Evolutionary conservation across 2,888 invertebrate species (phyloP).

Genomic region (Allophyes oxyacanthae): DNA sequence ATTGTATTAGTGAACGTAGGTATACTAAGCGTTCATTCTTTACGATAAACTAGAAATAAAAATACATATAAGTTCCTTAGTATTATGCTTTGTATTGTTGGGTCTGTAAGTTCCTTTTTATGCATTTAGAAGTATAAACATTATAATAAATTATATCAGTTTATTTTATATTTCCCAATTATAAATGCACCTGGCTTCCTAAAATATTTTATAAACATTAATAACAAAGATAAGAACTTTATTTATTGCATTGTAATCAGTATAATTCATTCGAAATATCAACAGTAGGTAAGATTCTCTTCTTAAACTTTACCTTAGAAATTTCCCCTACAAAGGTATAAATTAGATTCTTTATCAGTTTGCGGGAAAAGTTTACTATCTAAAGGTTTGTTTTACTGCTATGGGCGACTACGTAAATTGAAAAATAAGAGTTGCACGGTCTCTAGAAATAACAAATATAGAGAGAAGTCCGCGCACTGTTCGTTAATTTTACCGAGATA

Average conservation of each 20-base stretch:
- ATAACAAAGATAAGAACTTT: slow-evolving; percentile 50
- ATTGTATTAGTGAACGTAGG: too few species aligned
- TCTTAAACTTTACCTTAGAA: slow-evolving; percentile 63
- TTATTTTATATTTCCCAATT: slow-evolving; percentile 11
- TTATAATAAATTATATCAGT: neutral
- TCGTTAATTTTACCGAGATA: slow-evolving; percentile 4
- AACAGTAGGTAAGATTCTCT: slow-evolving; percentile 64
- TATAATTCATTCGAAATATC: slow-evolving; percentile 63
- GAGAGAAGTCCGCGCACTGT: slow-evolving; percentile 5
- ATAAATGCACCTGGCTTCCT: slow-evolving; percentile 18
- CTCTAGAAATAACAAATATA: slow-evolving; percentile 17
- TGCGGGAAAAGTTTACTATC: slow-evolving; percentile 73
- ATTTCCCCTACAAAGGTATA: slow-evolving; percentile 71
- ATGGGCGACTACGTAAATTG: slow-evolving; percentile 71
- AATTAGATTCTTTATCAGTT: slow-evolving; percentile 80
- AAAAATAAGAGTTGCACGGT: slow-evolving; percentile 61
- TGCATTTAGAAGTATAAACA: neutral
- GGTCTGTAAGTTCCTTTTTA: too few species aligned
- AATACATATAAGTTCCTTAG: neutral
- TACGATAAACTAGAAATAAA: too few species aligned
- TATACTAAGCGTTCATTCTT: too few species aligned
- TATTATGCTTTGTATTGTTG: too few species aligned
- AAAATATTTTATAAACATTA: slow-evolving; percentile 42
- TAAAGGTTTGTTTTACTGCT: slow-evolving; percentile 73
- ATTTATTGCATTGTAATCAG: slow-evolving; percentile 62